A percentile compares a stretch with the other conserved stretches of the same genome.
phyloP scores from a whole-genome alignment of 1,140 invertebrate genomes.

The Lepidurus arcticus region DNA sequence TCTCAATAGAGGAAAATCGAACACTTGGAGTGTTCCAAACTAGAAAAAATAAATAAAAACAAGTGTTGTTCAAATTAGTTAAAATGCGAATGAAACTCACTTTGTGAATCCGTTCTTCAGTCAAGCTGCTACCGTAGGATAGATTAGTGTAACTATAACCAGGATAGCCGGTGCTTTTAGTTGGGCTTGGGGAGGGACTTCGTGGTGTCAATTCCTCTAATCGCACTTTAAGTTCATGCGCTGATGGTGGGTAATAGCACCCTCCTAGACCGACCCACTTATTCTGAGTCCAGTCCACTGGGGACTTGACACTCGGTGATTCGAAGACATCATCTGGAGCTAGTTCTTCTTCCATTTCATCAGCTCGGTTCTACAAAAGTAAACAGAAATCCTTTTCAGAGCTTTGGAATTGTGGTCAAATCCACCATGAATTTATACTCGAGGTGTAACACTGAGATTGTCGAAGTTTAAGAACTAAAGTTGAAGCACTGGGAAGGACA shows the following conservation, averaged over 20 bases:
- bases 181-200: neutral
- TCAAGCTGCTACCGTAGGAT: neutral
- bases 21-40: too few species aligned
- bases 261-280: neutral
- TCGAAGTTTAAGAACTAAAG: neutral
- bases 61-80: neutral
- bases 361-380: too few species aligned
- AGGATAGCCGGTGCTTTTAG: constrained; percentile 3
- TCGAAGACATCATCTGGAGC: neutral
- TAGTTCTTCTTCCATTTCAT: neutral
- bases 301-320: neutral
- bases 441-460: neutral
- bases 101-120: neutral
- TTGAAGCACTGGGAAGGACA: constrained; percentile 6
- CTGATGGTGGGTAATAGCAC: constrained; percentile 3
- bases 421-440: neutral
- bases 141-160: neutral
- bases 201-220: constrained; percentile 2
- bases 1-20: too few species aligned
- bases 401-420: neutral
- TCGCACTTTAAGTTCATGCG: constrained; percentile 15
- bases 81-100: neutral
- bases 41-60: too few species aligned
- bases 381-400: too few species aligned
- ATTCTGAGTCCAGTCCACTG: neutral